Conservation (phyloP, 2,888 invertebrate genomes). For the Sinopyrophorus schimmeli region DNA sequence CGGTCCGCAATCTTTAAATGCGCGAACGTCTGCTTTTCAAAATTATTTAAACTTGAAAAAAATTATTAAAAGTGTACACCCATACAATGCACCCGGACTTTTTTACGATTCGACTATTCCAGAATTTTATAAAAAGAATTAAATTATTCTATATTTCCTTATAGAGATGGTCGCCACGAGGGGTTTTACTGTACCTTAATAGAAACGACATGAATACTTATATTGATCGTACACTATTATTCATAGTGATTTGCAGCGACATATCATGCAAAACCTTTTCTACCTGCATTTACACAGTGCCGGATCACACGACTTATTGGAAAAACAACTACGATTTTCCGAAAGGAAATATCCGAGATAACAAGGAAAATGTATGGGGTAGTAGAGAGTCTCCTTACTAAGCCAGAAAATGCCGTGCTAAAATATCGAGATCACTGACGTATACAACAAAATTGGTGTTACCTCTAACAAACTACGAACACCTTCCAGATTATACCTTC, state of each 20-base stretch:
- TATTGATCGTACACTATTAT: conserved; percentile 18
- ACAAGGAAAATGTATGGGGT: conserved; percentile 18
- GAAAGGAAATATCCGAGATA: conserved; percentile 11
- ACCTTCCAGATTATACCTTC: too few relatives aligned
- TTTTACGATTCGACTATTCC: too few relatives aligned
- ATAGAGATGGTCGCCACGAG: too few relatives aligned
- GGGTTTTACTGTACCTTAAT: too few relatives aligned
- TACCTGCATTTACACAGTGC: conserved; percentile 10
- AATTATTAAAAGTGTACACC: too few relatives aligned
- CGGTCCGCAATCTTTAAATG: too few relatives aligned
- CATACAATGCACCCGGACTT: too few relatives aligned
- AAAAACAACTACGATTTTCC: conserved; percentile 13
- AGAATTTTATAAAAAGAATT: too few relatives aligned
- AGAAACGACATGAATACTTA: conserved; percentile 21
- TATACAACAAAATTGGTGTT: conserved; percentile 21
- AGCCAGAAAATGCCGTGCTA: conserved; percentile 20
- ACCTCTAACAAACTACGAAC: too few relatives aligned
- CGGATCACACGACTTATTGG: conserved; percentile 15
- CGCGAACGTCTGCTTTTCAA: too few relatives aligned
- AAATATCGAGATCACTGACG: conserved; percentile 22
- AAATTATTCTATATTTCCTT: too few relatives aligned
- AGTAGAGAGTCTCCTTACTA: conserved; percentile 11
- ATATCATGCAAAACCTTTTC: conserved; percentile 20
- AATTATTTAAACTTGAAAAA: too few relatives aligned
- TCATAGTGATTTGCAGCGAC: conserved; percentile 19